Evolutionary conservation across 2,113 vertebrate genomes (phyloP).

Genomic region (Capra hircus): DNA sequence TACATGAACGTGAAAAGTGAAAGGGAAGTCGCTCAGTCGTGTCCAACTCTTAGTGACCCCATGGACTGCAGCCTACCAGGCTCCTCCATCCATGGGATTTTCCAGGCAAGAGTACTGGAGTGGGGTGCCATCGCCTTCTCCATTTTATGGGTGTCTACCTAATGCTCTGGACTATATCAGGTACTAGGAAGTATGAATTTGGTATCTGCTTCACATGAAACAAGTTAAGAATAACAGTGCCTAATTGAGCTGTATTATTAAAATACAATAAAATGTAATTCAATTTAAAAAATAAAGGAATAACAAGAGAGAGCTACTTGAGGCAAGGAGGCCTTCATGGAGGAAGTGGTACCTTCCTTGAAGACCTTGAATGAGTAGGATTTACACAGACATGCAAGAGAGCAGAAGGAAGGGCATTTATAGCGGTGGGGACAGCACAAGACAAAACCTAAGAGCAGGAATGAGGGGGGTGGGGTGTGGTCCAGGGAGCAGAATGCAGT

Average conservation of each 20-base stretch:
- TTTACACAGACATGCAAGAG: neutral
- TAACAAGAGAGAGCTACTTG: neutral
- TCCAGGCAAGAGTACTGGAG: too few species aligned
- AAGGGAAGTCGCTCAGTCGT: too few species aligned
- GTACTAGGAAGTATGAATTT: neutral
- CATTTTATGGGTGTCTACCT: neutral
- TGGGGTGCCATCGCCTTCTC: too few species aligned
- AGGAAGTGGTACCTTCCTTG: neutral
- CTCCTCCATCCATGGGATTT: too few species aligned
- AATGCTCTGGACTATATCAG: neutral
- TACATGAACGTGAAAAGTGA: too few species aligned
- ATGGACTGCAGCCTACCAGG: too few species aligned
- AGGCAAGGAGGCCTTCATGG: neutral
- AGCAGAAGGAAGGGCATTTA: neutral
- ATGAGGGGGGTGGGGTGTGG: neutral
- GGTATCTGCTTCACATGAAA: neutral
- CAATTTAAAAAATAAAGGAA: neutral
- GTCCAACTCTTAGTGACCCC: too few species aligned
- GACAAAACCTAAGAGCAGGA: neutral
- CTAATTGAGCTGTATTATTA: neutral
- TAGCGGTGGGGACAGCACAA: neutral
- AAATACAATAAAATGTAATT: neutral
- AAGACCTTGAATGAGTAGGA: neutral
- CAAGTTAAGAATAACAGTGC: neutral
- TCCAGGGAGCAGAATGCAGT: rapidly evolving